Evolutionary conservation across 1,140 invertebrate species (phyloP), one percentile per base, ranked within the genome.

Genomic region (Drosophila busckii): DNA sequence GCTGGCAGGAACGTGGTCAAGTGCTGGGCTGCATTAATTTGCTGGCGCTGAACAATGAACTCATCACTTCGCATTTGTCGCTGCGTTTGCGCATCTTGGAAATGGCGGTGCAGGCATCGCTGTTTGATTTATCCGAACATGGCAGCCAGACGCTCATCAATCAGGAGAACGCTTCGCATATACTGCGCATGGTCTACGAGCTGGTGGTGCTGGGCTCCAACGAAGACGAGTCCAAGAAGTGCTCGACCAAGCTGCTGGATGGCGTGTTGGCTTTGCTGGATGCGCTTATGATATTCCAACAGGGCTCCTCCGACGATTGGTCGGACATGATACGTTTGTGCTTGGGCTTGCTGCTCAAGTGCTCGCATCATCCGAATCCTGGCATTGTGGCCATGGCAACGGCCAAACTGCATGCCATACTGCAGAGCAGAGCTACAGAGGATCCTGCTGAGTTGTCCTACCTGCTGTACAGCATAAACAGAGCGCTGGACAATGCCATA

Each of bases 1-100:
- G 89, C 23, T 92, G 92, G 92, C 90, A 89, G 87, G 91, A 91
- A 61, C 87, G 91, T 40, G 90, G 90, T 25, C 89, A 91, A 60
- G 90, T 92, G 0, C 88, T 92, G 66, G 89, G 91, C 8, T 91
- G 90, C 56, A 89, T 92, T 8, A 91, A 92, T 84, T 75, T 91
- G n/a, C 67, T 92, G 12, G 90, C 88, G 6, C 80, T 91, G 19
- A 90, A 89, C 44, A 91, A 92, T 71, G 88, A 89, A 48, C 68
- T 92, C n/a, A 88, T 91, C 13, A 88, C 88, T 28, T 90, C 90
- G 7, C 89, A 90, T 68, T 84, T 90, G 12, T 88, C 90, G 45
- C 59, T 92, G 32, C 91, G 91, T 55, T 63, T 91, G 40, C 88
- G 89, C n/a, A 87, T 92, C 17, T 48, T 92, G 8, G 92, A 92